These are phyloP conservation scores for Atta cephalotes DNA, from an alignment of 1,140 invertebrate species.

Conservation along the genomic window DNA sequence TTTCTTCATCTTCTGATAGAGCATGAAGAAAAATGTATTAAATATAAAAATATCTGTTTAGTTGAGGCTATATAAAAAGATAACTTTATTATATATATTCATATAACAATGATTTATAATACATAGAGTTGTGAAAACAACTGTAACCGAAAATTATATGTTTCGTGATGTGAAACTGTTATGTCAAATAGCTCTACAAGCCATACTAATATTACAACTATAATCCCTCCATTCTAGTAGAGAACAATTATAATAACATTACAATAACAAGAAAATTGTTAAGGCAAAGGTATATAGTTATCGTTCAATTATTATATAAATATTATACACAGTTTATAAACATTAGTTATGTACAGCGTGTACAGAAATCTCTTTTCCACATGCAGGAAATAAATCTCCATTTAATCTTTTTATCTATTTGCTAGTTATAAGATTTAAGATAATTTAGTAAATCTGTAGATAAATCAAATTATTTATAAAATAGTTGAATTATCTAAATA, in stretches of 20 bases:
- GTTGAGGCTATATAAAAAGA: neutral
- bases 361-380: slow-evolving; percentile 70
- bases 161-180: slow-evolving; percentile 1
- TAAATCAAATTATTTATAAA: slow-evolving; percentile 62
- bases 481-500: slow-evolving; percentile 51
- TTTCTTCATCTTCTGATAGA: slow-evolving; percentile 26
- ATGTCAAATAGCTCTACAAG: slow-evolving; percentile 39
- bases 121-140: slow-evolving; percentile 10
- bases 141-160: slow-evolving; percentile 7
- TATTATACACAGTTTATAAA: slow-evolving; percentile 73
- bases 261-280: slow-evolving; percentile 57
- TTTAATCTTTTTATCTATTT: slow-evolving; percentile 60
- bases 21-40: neutral
- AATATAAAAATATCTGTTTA: neutral
- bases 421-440: slow-evolving; percentile 46
- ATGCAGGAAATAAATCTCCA: slow-evolving; percentile 37
- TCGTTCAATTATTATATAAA: slow-evolving; percentile 65
- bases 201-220: slow-evolving; percentile 64
- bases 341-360: slow-evolving; percentile 75
- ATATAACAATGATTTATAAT: slow-evolving; percentile 19
- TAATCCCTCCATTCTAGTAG: slow-evolving; percentile 73
- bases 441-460: slow-evolving; percentile 47
- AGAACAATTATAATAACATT: slow-evolving; percentile 44
- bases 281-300: slow-evolving; percentile 67
- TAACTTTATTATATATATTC: neutral